Conservation (phyloP, 2,888 invertebrate species). For the Catocala fraxini region DNA sequence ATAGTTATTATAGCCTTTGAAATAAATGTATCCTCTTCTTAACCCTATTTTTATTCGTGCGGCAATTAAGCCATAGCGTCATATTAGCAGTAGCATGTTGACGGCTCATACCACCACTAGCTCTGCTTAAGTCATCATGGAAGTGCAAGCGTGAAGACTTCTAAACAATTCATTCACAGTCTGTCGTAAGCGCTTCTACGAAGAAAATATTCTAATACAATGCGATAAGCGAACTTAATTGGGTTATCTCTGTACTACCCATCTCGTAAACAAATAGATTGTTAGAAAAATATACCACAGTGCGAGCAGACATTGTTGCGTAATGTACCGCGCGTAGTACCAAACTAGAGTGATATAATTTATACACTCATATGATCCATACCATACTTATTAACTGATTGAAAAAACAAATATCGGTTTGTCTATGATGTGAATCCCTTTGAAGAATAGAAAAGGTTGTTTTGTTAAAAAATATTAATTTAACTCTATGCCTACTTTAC, state of each 20-base stretch:
- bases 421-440: too few species aligned
- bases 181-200: constrained; percentile 60
- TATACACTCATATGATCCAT: neutral
- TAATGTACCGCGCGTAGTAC: constrained; percentile 15
- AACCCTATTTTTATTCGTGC: too few species aligned
- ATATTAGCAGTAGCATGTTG: too few species aligned
- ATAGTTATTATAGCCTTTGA: too few species aligned
- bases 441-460: too few species aligned
- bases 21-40: too few species aligned
- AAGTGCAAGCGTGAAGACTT: constrained; percentile 5
- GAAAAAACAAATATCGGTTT: too few species aligned
- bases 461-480: too few species aligned
- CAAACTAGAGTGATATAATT: constrained; percentile 1
- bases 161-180: constrained; percentile 51
- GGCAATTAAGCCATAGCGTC: too few species aligned
- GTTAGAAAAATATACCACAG: constrained; percentile 58
- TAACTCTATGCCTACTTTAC: too few species aligned
- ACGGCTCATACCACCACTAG: too few species aligned
- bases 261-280: constrained; percentile 74
- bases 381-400: neutral
- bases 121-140: too few species aligned
- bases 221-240: constrained; percentile 72
- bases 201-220: constrained; percentile 70
- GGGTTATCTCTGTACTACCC: constrained; percentile 76
- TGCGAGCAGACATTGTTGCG: constrained; percentile 46